phyloP scores from a whole-genome alignment of 2,888 invertebrate species.

The Microchrysa polita region DNA sequence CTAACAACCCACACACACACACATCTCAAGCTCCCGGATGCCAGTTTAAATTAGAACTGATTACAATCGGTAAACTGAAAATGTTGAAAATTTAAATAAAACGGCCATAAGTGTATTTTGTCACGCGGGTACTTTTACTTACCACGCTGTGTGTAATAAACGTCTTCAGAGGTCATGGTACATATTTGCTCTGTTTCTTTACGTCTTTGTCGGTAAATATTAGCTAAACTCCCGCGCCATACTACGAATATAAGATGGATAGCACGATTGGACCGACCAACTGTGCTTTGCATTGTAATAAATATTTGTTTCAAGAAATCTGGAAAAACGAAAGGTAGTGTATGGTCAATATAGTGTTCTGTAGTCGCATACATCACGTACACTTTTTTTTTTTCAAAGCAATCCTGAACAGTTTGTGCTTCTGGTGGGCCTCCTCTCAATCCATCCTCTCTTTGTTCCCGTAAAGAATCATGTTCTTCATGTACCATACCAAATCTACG shows the following conservation, averaged over 20 bases:
- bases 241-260: too few species aligned
- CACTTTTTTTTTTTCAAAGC: background rate
- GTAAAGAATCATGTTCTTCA: conserved; percentile 18
- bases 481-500: too few species aligned
- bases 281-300: background rate
- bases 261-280: background rate
- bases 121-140: conserved; percentile 43
- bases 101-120: conserved; percentile 39
- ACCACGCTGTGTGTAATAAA: conserved; percentile 45
- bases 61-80: conserved; percentile 31
- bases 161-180: conserved; percentile 27
- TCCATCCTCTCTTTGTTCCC: conserved; percentile 1
- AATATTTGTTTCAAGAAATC: too few species aligned
- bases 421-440: too few species aligned
- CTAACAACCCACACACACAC: too few species aligned
- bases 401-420: too few species aligned
- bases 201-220: conserved; percentile 45
- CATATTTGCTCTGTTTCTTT: conserved; percentile 15
- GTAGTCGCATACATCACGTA: background rate
- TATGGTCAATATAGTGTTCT: background rate
- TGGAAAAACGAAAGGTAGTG: background rate
- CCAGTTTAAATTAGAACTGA: conserved; percentile 6
- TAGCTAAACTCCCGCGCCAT: conserved; percentile 6
- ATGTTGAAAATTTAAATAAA: conserved; percentile 46
- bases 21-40: too few species aligned